Base-by-base conservation (phyloP, 2,888 invertebrate genomes). In the Andricus curvator region DNA sequence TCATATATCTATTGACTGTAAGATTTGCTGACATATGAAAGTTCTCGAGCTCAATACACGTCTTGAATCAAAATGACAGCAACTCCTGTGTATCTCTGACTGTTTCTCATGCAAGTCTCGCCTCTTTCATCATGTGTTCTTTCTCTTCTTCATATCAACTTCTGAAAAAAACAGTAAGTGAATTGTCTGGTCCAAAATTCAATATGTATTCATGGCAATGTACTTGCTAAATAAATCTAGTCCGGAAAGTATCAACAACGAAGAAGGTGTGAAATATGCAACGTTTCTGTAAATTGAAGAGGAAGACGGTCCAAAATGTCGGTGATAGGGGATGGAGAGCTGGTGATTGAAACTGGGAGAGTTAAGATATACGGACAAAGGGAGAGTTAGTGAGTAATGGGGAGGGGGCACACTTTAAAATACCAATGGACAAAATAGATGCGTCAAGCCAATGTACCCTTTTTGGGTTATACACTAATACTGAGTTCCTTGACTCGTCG, bases 171-270 rank as follows among this genome's bases (percentile, higher is more conserved):
- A 60, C 11, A 60, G 22, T 22, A 60, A 60, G 60, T 60, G 60
- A 60, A 60, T 60, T 22, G 22, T 22, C 20, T 6, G 60, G 60
- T 60, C 13, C 11, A 60, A 11, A 60, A 60, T 60, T 22, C 85
- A 88, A 88, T 90, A 88, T 88, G 86, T 89, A 90, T 90, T 88
- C 88, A 88, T 87, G 85, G 62, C 74, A 70, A 67, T 33, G 67
- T 70, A 81, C 80, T 82, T 70, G 83, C 81, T 83, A 84, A 85
- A 88, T 87, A 89, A 88, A 88, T 88, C 86, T 85, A 78, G 76
- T 37, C 17, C 70, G 67, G 77, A 78, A 80, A 74, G 80, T 22
- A 60, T 60, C n/a, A 22, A 8, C 80, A 74, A 74, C 81, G 66
- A 29, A 62, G 66, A 29, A 62, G 84, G 80, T 84, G 80, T 82